phyloP scores from a whole-genome alignment of 2,797 vertebrate genomes.

The Tokudaia muenninki region DNA sequence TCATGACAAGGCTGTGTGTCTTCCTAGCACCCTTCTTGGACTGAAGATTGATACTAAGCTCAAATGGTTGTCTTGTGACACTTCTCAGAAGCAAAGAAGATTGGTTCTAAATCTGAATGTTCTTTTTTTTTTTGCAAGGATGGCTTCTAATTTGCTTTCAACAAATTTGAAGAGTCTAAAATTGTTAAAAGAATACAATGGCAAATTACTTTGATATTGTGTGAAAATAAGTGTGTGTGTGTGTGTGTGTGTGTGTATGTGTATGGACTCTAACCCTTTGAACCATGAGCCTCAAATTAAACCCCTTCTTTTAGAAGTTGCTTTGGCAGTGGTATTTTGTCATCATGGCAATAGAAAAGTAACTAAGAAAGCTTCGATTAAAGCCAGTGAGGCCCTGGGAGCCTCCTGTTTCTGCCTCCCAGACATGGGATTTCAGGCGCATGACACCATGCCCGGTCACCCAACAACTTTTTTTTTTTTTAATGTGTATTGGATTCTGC shows the following conservation, averaged over 20 bases:
- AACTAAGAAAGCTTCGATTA: neutral
- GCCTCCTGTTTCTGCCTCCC: neutral
- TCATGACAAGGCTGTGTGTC: neutral
- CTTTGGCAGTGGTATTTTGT: neutral
- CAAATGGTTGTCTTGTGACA: neutral
- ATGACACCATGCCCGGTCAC: neutral
- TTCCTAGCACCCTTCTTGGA: neutral
- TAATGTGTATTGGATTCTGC: neutral
- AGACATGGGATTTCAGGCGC: neutral
- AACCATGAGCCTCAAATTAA: neutral
- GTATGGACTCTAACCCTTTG: neutral
- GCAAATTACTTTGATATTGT: neutral
- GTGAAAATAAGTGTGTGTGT: neutral
- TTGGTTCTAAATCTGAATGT: neutral
- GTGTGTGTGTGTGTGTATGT: too few relatives aligned
- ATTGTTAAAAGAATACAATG: neutral
- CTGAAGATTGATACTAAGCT: neutral
- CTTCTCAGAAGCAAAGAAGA: neutral
- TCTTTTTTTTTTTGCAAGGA: neutral
- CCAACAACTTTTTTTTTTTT: neutral
- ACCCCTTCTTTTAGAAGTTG: neutral
- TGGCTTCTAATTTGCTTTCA: neutral
- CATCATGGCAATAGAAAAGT: neutral
- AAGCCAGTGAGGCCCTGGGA: neutral
- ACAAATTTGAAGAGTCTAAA: neutral